Conservation (phyloP, 1,140 invertebrate species). For the Pseudobourletiella spinata region DNA sequence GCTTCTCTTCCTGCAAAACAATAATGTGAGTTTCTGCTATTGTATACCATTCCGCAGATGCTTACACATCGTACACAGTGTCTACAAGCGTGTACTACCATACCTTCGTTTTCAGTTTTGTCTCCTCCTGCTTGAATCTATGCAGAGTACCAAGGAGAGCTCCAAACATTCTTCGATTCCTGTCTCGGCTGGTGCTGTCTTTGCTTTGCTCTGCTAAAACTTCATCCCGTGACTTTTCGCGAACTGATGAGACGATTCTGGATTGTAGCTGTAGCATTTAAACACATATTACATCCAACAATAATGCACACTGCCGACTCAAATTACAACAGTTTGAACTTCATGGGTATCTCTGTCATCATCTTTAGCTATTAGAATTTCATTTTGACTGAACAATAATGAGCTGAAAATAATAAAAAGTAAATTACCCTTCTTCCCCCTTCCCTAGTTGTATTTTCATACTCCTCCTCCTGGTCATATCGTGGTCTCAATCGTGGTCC, state of each 20-base stretch:
- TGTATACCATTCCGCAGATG: constrained; percentile 4
- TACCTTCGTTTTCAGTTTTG: constrained; percentile 63
- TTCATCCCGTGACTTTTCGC: constrained; percentile 55
- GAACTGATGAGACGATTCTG: constrained; percentile 26
- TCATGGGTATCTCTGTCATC: no score
- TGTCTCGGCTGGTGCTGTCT: constrained; percentile 46
- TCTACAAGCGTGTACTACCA: no score
- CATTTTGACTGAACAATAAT: not conserved
- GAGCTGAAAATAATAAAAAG: not conserved
- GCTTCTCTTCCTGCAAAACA: constrained; percentile 63
- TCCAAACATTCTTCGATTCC: constrained; percentile 91
- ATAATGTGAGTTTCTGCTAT: no score
- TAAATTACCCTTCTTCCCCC: no score
- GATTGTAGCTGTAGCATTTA: constrained; percentile 29
- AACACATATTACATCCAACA: no score
- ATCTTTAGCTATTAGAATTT: no score
- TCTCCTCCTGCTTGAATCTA: constrained; percentile 91
- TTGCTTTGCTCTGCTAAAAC: constrained; percentile 70
- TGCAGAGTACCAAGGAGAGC: constrained; percentile 85
- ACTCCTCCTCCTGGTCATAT: constrained; percentile 28
- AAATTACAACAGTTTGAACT: constrained; percentile 9
- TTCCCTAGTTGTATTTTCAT: no score
- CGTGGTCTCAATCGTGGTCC: constrained; percentile 28
- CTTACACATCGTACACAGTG: not conserved
- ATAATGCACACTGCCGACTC: no score